Conservation (phyloP, 2,113 vertebrate genomes). For the Crotalus horridus region DNA sequence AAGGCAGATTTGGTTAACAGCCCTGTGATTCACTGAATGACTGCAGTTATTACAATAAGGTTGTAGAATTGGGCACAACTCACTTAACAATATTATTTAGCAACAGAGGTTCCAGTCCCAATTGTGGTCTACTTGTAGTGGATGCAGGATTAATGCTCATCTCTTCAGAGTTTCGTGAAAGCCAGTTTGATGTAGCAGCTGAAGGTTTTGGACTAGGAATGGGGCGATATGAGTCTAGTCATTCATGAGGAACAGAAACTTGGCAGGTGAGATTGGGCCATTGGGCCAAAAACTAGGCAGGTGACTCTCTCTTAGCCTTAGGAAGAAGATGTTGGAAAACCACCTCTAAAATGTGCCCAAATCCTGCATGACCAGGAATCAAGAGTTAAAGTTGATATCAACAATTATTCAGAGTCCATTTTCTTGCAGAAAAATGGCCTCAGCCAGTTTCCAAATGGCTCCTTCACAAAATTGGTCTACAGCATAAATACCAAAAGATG, state of each 20-base stretch:
- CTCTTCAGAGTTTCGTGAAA: not conserved
- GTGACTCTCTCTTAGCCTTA: not conserved
- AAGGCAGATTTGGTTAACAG: too few relatives aligned
- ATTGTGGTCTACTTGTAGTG: too few relatives aligned
- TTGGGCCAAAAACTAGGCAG: not conserved
- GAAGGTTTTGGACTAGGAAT: not conserved
- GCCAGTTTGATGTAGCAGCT: not conserved
- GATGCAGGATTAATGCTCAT: not conserved
- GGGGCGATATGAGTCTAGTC: not conserved
- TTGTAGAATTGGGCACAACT: too few relatives aligned
- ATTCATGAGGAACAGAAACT: not conserved
- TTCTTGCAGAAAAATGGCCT: not conserved
- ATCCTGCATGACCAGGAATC: not conserved
- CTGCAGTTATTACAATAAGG: too few relatives aligned
- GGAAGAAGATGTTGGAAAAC: not conserved
- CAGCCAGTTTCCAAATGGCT: not conserved
- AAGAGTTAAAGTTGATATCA: not conserved
- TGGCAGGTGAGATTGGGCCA: not conserved
- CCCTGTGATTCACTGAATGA: too few relatives aligned
- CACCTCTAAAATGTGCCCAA: not conserved
- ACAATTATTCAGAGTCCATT: not conserved
- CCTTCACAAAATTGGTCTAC: not conserved
- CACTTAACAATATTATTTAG: too few relatives aligned
- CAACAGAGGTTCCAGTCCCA: too few relatives aligned
- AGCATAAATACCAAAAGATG: not conserved